phyloP scores from a whole-genome alignment of 2,797 vertebrate genomes.

The Oreochromis mossambicus region DNA sequence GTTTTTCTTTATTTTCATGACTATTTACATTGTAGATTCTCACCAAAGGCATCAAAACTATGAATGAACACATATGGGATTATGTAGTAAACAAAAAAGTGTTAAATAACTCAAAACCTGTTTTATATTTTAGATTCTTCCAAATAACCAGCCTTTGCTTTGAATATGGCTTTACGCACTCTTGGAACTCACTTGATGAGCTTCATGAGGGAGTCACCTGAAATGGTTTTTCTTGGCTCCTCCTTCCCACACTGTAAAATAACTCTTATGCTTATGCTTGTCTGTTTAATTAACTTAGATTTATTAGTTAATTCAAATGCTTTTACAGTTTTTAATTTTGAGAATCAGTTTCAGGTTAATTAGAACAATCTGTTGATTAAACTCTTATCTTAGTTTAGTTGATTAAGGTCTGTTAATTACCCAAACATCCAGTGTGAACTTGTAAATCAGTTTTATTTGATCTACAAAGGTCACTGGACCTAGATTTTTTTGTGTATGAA shows the following conservation, averaged over 20 bases:
- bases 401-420: background rate
- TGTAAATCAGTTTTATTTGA: background rate
- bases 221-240: background rate
- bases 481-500: background rate
- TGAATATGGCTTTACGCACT: background rate
- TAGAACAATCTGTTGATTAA: background rate
- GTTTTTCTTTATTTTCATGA: background rate
- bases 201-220: background rate
- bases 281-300: background rate
- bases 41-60: background rate
- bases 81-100: background rate
- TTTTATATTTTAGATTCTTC: background rate
- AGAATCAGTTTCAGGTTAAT: background rate
- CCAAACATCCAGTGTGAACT: accelerated
- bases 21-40: background rate
- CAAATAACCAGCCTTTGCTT: background rate
- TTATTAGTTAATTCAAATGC: background rate
- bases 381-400: background rate
- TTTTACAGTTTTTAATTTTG: background rate
- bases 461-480: background rate
- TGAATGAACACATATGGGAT: background rate
- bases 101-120: background rate
- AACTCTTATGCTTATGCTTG: accelerated
- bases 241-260: background rate
- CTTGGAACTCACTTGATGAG: background rate